phyloP scores from a whole-genome alignment of 1,140 invertebrate species.

The Lutraria rhynchaena region DNA sequence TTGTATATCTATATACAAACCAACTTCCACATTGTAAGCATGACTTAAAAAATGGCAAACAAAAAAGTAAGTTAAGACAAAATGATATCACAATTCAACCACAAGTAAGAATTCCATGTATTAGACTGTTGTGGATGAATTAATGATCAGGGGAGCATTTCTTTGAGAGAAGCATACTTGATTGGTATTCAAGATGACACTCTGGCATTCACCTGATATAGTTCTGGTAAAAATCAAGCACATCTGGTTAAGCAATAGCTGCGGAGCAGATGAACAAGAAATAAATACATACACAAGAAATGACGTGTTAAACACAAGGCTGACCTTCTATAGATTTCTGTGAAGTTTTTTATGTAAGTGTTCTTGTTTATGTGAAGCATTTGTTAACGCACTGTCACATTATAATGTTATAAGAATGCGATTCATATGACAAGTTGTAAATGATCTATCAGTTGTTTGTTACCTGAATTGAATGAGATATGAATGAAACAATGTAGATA shows the following conservation, averaged over 20 bases:
- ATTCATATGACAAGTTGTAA: too few species aligned
- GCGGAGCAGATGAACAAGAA: slow-evolving; percentile 32
- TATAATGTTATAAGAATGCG: too few species aligned
- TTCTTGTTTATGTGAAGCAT: slow-evolving; percentile 27
- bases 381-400: slow-evolving; percentile 26
- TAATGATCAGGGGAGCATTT: slow-evolving; percentile 20
- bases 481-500: too few species aligned
- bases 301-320: slow-evolving; percentile 32
- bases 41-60: too few species aligned
- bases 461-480: too few species aligned
- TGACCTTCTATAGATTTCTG: slow-evolving; percentile 28
- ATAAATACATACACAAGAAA: slow-evolving; percentile 32
- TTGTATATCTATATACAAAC: too few species aligned
- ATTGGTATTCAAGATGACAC: slow-evolving; percentile 48
- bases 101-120: too few species aligned
- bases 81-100: too few species aligned
- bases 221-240: slow-evolving; percentile 44
- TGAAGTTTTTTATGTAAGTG: background rate
- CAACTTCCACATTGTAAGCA: too few species aligned
- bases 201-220: slow-evolving; percentile 27
- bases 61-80: too few species aligned
- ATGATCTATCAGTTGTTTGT: too few species aligned
- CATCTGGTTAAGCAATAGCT: slow-evolving; percentile 36
- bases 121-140: slow-evolving; percentile 33
- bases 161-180: slow-evolving; percentile 34